Evolutionary conservation across 23 tunicate species (phyloP).

Genomic region (Ascidia mentula): DNA sequence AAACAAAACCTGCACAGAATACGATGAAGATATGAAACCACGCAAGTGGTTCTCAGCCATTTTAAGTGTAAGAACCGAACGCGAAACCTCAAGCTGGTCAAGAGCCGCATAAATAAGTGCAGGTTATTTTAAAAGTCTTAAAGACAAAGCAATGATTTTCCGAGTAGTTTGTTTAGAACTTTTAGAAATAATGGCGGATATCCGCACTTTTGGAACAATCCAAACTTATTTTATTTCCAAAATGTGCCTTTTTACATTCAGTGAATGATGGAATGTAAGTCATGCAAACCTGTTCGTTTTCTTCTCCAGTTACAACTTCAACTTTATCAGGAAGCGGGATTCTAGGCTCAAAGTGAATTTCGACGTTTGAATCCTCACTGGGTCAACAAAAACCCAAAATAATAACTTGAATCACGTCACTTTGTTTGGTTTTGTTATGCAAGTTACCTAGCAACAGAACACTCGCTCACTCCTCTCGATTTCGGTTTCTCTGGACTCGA

Average conservation of each 20-base stretch:
- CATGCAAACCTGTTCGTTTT: constrained; percentile 59
- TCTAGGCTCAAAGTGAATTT: constrained; percentile 77
- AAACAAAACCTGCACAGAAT: constrained; percentile 47
- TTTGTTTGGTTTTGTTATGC: neutral
- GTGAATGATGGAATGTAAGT: too few relatives aligned
- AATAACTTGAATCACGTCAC: neutral
- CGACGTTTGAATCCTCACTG: constrained; percentile 16
- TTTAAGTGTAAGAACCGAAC: neutral
- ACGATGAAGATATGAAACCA: neutral
- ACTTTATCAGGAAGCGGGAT: constrained; percentile 70
- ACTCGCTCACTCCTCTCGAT: constrained; percentile 38
- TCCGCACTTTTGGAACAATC: too few relatives aligned
- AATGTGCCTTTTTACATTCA: too few relatives aligned
- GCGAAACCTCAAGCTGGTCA: too few relatives aligned
- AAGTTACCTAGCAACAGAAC: constrained; percentile 49
- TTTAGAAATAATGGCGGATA: too few relatives aligned
- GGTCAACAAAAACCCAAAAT: neutral
- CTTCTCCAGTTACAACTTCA: constrained; percentile 73
- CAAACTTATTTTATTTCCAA: too few relatives aligned
- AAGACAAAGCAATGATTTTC: too few relatives aligned
- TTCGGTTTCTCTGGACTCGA: neutral
- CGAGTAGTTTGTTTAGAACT: too few relatives aligned
- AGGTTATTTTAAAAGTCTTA: too few relatives aligned
- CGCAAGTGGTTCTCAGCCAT: too few relatives aligned
- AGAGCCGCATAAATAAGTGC: too few relatives aligned